Evolutionary conservation across 2,113 vertebrate species (phyloP).

Genomic region (Sebastes schlegelii): DNA sequence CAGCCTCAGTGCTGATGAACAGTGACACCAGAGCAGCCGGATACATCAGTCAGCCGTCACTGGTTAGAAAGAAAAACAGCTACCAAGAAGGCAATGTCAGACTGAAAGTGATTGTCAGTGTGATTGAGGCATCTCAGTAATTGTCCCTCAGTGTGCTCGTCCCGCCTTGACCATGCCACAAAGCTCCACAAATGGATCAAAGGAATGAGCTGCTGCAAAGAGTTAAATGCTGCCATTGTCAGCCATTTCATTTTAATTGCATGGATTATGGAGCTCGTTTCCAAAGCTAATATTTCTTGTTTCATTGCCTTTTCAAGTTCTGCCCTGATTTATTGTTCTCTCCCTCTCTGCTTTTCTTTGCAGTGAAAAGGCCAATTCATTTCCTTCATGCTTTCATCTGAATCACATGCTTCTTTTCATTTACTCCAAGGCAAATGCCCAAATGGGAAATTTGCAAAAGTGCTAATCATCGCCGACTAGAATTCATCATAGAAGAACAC

Average conservation of each 20-base stretch:
- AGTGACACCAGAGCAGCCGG: too few species aligned
- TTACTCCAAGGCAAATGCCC: constrained; percentile 27
- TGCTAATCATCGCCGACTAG: constrained; percentile 21
- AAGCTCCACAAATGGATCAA: constrained; percentile 58
- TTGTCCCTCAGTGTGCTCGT: too few species aligned
- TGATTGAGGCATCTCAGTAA: too few species aligned
- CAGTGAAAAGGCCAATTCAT: constrained; percentile 64
- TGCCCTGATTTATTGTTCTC: constrained; percentile 42
- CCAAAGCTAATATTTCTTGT: constrained; percentile 76
- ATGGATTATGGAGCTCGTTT: constrained; percentile 72
- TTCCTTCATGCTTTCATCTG: constrained; percentile 48
- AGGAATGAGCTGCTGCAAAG: constrained; percentile 26
- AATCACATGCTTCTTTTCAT: constrained; percentile 28
- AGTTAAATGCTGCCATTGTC: constrained; percentile 48
- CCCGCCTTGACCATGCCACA: neutral
- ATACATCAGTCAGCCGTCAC: too few species aligned
- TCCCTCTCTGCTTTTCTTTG: constrained; percentile 60
- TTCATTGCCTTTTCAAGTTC: constrained; percentile 60
- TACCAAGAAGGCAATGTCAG: too few species aligned
- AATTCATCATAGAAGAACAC: neutral
- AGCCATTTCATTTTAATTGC: constrained; percentile 76
- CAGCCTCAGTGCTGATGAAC: too few species aligned
- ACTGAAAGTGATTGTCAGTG: too few species aligned
- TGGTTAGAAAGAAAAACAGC: too few species aligned
- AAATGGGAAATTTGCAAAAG: constrained; percentile 35